Conservation (phyloP, 2,113 vertebrate genomes). For the Gadus chalcogrammus region DNA sequence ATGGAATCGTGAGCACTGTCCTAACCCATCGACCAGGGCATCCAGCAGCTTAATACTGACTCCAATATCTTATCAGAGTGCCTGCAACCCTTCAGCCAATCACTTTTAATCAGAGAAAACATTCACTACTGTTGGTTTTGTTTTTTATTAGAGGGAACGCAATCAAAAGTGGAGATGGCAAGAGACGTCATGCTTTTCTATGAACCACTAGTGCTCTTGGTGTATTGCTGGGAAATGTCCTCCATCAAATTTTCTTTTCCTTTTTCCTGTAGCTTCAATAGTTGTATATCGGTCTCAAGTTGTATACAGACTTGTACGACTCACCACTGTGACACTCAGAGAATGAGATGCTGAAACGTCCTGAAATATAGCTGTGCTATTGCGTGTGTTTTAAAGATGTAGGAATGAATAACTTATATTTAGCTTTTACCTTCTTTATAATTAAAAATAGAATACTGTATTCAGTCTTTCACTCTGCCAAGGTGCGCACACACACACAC, state of each 20-base stretch:
- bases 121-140: conserved; percentile 9
- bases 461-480: conserved; percentile 28
- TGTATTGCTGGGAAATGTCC: conserved; percentile 44
- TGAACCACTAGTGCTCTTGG: conserved; percentile 52
- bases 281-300: conserved; percentile 38
- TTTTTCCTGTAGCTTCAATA: conserved; percentile 35
- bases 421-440: conserved; percentile 34
- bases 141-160: conserved; percentile 19
- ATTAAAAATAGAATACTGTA: conserved; percentile 25
- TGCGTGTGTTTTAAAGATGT: conserved; percentile 35
- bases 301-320: conserved; percentile 28
- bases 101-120: conserved; percentile 15
- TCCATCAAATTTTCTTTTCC: conserved; percentile 14
- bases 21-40: conserved; percentile 19
- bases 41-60: conserved; percentile 21
- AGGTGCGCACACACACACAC: not conserved
- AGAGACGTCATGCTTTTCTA: conserved; percentile 39
- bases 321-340: conserved; percentile 60
- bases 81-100: conserved; percentile 18
- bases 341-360: conserved; percentile 56
- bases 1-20: conserved; percentile 79
- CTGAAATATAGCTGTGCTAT: conserved; percentile 57
- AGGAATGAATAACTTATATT: conserved; percentile 48
- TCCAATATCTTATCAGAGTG: conserved; percentile 26
- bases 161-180: conserved; percentile 20